Evolutionary conservation across 2,888 invertebrate genomes (phyloP).

Genomic region (Arrhopalites spinosus): DNA sequence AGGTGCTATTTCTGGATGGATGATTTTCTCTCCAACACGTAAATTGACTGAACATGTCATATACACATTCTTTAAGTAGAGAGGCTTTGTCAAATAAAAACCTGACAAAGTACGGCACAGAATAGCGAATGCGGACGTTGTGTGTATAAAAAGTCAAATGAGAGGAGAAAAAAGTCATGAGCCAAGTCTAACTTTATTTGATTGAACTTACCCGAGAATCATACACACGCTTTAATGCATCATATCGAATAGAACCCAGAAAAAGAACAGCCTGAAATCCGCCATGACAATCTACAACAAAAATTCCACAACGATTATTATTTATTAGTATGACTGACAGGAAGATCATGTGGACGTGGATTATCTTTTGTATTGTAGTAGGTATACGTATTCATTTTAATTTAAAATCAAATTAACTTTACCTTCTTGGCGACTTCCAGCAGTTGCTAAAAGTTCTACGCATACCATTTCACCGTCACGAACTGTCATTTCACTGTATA

Average conservation of each 20-base stretch:
- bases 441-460: slow-evolving; percentile 93
- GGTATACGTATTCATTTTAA: not conserved
- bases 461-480: slow-evolving; percentile 99
- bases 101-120: not conserved
- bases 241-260: slow-evolving; percentile 95
- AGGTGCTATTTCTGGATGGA: not conserved
- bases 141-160: not conserved
- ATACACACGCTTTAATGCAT: slow-evolving; percentile 94
- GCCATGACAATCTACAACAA: not conserved
- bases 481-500: slow-evolving; percentile 95
- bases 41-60: not conserved
- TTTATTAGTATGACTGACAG: not conserved
- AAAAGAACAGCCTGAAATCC: slow-evolving; percentile 92
- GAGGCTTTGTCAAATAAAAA: not conserved
- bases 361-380: not conserved
- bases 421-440: slow-evolving; percentile 70
- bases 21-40: not conserved
- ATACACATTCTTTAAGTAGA: not conserved
- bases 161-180: not conserved
- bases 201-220: slow-evolving; percentile 80
- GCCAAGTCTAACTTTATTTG: not conserved
- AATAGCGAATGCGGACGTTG: not conserved
- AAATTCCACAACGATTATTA: too few species aligned
- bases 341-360: not conserved
- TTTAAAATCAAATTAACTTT: not conserved